A percentile compares a stretch with the other conserved stretches of the same genome.
phyloP scores from a whole-genome alignment of 2,113 vertebrate species.

The Serinus canaria region DNA sequence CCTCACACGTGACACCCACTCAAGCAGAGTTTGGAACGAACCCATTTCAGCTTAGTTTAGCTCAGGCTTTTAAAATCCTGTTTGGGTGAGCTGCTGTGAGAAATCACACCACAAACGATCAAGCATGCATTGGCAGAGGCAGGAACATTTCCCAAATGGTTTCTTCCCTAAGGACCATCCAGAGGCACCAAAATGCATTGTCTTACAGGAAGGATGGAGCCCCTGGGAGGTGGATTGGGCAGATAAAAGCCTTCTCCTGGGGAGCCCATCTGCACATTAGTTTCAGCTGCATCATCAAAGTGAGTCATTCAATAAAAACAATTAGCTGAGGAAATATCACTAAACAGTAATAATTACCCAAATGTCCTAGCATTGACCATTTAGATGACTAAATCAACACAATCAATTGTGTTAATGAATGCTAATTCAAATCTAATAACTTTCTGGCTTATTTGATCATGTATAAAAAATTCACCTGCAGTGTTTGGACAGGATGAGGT shows the following conservation, averaged over 20 bases:
- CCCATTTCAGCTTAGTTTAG: background rate
- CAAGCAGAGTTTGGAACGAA: background rate
- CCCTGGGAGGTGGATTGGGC: background rate
- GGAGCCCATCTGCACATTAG: background rate
- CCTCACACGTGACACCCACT: background rate
- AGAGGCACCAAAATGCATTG: background rate
- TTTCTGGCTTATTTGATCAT: constrained; percentile 53
- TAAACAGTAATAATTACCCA: constrained; percentile 68
- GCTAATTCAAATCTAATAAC: constrained; percentile 74
- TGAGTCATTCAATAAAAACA: constrained; percentile 73
- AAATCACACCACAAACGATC: background rate
- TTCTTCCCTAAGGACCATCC: background rate
- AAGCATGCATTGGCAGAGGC: background rate
- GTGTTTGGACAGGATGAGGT: background rate
- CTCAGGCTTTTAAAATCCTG: background rate
- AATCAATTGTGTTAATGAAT: constrained; percentile 68
- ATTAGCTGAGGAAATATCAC: constrained; percentile 68
- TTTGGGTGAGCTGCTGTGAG: background rate
- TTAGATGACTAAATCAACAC: constrained; percentile 66
- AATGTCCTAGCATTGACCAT: constrained; percentile 68
- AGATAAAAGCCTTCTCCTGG: background rate
- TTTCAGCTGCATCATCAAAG: constrained; percentile 46
- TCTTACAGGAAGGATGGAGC: background rate
- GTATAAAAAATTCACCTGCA: constrained; percentile 36
- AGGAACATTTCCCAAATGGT: background rate